Base-by-base conservation (phyloP, 1,140 invertebrate genomes). In the Andrena cerasifolii region DNA sequence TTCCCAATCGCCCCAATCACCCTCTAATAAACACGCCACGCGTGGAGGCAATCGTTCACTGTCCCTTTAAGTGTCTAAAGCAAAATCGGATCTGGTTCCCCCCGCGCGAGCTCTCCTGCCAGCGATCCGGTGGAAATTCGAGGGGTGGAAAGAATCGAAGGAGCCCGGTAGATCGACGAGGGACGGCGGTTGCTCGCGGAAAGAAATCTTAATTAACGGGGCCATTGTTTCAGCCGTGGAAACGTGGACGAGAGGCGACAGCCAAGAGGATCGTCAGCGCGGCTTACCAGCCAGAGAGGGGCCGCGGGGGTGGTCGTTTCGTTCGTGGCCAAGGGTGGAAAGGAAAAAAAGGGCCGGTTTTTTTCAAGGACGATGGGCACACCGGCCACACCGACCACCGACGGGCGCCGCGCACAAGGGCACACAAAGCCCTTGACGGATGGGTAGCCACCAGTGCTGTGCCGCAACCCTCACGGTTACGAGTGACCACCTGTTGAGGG, bases 401-500 rank as follows among this genome's bases (percentile, higher is more conserved):
- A 51, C 67, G 78, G n/a, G 76, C 77, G 77, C 78, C 61, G 83
- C 76, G 86, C 85, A 79, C 79, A 81, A 86, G 87, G 87, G 89
- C 84, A 91, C 89, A 90, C 90, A 90, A 91, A 91, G 88, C 90
- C 84, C 89, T 91, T 92, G 91, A 92, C 91, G 89, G 90, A 91
- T 91, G 88, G 89, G 81, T 89, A 89, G 90, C 89, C 89, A 90
- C 88, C 81, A 86, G 87, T 40, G 84, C 87, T 90, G 86, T 78
- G 88, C 86, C 88, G 79, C 82, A 86, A 85, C 76, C 83, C 86
- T 87, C 84, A 61, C 70, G 70, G 67, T 80, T 84, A 83, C 87
- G 87, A 92, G 88, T 92, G 91, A 92, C 91, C 91, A 92, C 91
- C 91, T 92, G 91, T 92, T 92, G 90, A 91, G 82, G 83, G 62